Base-by-base conservation (phyloP, 2,113 vertebrate species). In the Sceloporus tristichus region DNA sequence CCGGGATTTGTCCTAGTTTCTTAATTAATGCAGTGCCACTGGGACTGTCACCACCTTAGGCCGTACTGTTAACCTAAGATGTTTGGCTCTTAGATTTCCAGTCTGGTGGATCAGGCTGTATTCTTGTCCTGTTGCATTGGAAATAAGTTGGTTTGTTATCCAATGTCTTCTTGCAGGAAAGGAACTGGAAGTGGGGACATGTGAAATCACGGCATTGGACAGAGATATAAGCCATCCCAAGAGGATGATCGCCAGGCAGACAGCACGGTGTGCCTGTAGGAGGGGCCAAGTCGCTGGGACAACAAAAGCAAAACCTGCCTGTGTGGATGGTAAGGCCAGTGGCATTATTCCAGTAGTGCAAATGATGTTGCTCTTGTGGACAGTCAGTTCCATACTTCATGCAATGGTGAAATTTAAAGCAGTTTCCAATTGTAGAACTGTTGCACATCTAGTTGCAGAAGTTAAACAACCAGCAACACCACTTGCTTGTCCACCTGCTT, bases 231-330 rank as follows among this genome's bases (percentile, higher is more conserved):
- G 97, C 87, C 94, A 97, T 91, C 97, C 97, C 62, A 95, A 96
- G 78, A 95, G 97, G 85, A 97, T 97, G 90, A 96, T 98, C 9
- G 97, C 97, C 85, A 95, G 97, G 90, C 98, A 98, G 96, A 98
- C 98, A 0, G 97, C 98, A 65, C 97, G 97, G 79, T 98, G 97
- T 73, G 97, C 97, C 90, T 98, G 98, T 93, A 90, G 96, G 88
- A 97, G 96, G 94, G 98, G 97, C 90, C 97, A 98, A 95, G 98
- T 97, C 40, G 97, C 98, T 3, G 98, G 97, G 75, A 98, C 98
- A 40, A 97, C 97, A 4, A 95, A 97, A 88, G 97, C 97, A 18
- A 95, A 97, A 86, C 98, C 98, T 0, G 97, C 97, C 48, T 98
- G 97, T 56, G 97, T 98, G 53, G 97, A 98, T 53, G 97, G 98